phyloP scores from a whole-genome alignment of 1,140 invertebrate species.

The Habropoda laboriosa region DNA sequence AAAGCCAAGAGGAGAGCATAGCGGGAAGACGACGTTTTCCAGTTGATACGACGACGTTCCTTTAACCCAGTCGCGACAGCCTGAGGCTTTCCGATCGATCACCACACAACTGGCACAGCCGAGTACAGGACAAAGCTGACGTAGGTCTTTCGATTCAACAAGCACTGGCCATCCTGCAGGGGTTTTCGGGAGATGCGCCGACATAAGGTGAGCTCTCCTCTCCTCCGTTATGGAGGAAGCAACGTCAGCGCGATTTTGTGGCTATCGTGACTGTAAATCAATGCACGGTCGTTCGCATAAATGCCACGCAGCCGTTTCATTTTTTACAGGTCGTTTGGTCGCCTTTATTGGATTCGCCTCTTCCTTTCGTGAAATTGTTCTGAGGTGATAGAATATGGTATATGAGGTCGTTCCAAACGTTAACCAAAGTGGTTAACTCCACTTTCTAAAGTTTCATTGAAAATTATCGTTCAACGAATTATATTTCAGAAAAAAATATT shows the following conservation, averaged over 20 bases:
- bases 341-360: not conserved
- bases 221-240: slow-evolving; percentile 5
- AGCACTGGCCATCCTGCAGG: slow-evolving; percentile 14
- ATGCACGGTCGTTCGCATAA: slow-evolving; percentile 31
- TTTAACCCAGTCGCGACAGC: not conserved
- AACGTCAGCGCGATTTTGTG: slow-evolving; percentile 45
- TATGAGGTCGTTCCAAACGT: too few relatives aligned
- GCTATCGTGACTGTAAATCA: slow-evolving; percentile 24
- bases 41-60: slow-evolving; percentile 11
- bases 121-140: slow-evolving; percentile 52
- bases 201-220: slow-evolving; percentile 52
- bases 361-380: too few relatives aligned
- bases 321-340: not conserved
- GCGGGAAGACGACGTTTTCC: not conserved
- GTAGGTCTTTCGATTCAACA: slow-evolving; percentile 47
- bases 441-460: too few relatives aligned
- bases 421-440: too few relatives aligned
- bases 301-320: not conserved
- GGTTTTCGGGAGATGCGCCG: slow-evolving; percentile 13
- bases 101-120: not conserved
- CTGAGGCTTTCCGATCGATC: slow-evolving; percentile 9
- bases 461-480: too few relatives aligned
- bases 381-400: too few relatives aligned
- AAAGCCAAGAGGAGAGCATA: not conserved
- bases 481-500: too few relatives aligned